A percentile compares a stretch with the other conserved stretches of the same genome.
Evolutionary conservation across 2,888 invertebrate species (phyloP).

Genomic region (Ormyrus nitidulus): DNA sequence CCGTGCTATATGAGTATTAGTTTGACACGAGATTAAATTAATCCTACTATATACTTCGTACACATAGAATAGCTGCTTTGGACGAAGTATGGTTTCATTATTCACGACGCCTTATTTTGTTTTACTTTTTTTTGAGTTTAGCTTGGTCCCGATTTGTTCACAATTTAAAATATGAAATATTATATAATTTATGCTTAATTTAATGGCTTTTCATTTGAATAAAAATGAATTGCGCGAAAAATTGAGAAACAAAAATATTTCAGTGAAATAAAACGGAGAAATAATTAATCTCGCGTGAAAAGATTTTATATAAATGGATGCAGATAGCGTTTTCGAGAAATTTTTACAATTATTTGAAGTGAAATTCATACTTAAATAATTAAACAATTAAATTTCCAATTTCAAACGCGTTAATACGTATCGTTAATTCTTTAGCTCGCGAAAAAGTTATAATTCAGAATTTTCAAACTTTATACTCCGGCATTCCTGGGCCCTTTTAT

Average conservation of each 20-base stretch:
- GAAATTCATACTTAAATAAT: slow-evolving; percentile 1
- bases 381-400: neutral
- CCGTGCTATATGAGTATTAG: slow-evolving; percentile 20
- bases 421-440: neutral
- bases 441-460: slow-evolving; percentile 17
- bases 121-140: neutral
- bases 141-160: neutral
- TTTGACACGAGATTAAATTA: slow-evolving; percentile 40
- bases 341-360: neutral
- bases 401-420: slow-evolving; percentile 6
- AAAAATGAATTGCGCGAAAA: no score
- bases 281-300: no score
- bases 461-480: neutral
- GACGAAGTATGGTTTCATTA: slow-evolving; percentile 1
- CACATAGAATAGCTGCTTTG: neutral
- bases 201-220: no score
- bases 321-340: neutral
- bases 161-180: neutral
- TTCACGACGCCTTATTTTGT: slow-evolving; percentile 22
- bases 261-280: no score
- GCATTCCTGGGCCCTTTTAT: neutral
- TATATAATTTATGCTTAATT: neutral
- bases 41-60: slow-evolving; percentile 15
- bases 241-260: no score
- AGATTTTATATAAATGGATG: no score